phyloP scores from a whole-genome alignment of 1,140 invertebrate species.

The Gonioctena quinquepunctata region DNA sequence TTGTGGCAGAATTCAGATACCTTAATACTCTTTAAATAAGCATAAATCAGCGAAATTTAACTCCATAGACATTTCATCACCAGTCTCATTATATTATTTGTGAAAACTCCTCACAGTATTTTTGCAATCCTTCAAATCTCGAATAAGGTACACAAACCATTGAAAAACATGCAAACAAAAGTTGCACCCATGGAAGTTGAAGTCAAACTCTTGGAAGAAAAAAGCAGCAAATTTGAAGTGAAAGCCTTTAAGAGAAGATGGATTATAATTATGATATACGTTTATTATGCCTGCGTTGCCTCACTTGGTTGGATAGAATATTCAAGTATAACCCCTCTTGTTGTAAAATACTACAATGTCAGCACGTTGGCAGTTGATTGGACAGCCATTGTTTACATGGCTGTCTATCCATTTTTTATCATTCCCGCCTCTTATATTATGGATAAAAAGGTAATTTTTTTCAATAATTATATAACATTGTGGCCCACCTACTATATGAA shows the following conservation, averaged over 20 bases:
- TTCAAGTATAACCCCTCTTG: constrained; percentile 60
- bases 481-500: too few relatives aligned
- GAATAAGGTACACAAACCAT: too few relatives aligned
- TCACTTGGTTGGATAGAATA: constrained; percentile 63
- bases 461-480: too few relatives aligned
- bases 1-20: too few relatives aligned
- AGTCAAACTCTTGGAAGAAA: background rate
- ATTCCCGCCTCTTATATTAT: constrained; percentile 40
- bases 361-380: constrained; percentile 65
- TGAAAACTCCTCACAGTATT: too few relatives aligned
- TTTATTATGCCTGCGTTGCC: constrained; percentile 51
- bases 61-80: too few relatives aligned
- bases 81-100: too few relatives aligned
- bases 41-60: too few relatives aligned
- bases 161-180: too few relatives aligned
- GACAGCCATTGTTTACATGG: constrained; percentile 51
- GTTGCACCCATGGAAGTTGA: too few relatives aligned
- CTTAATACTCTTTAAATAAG: too few relatives aligned
- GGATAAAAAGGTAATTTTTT: constrained; percentile 41
- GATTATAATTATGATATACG: constrained; percentile 4
- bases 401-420: constrained; percentile 36
- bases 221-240: background rate
- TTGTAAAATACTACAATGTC: constrained; percentile 61
- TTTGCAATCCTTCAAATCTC: too few relatives aligned
- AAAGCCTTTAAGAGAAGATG: constrained; percentile 13